phyloP scores from a whole-genome alignment of 2,113 vertebrate species.

The Campylomormyrus numenius region DNA sequence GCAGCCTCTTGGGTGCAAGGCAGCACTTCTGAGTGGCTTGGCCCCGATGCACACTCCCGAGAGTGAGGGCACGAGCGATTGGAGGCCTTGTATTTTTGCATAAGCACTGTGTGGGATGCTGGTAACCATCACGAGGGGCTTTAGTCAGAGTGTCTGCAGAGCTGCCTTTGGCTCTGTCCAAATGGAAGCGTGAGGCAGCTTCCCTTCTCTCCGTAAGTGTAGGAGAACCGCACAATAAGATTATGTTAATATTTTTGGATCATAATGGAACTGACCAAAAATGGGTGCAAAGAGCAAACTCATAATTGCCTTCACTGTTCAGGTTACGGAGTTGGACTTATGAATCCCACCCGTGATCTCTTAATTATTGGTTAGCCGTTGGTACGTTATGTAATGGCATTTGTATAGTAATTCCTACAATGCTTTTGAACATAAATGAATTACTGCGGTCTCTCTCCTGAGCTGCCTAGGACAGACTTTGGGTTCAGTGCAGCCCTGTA shows the following conservation, averaged over 20 bases:
- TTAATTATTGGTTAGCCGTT: neutral
- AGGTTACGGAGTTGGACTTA: neutral
- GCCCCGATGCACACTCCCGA: slow-evolving; percentile 27
- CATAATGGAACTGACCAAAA: neutral
- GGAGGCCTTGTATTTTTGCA: slow-evolving; percentile 43
- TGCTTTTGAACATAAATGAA: neutral
- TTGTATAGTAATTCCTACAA: slow-evolving; percentile 7
- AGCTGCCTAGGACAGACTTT: neutral
- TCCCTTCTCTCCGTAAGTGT: slow-evolving; percentile 16
- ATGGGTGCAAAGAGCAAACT: neutral
- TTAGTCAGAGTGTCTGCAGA: slow-evolving; percentile 22
- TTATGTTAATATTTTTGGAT: slow-evolving; percentile 20
- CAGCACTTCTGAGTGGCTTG: slow-evolving; percentile 31
- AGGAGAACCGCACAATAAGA: neutral
- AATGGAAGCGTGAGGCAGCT: slow-evolving; percentile 36
- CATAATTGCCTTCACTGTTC: neutral
- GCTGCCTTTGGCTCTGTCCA: slow-evolving; percentile 31
- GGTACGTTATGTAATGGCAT: slow-evolving; percentile 13
- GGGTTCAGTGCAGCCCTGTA: neutral
- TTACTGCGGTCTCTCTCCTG: neutral
- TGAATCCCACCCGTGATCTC: neutral
- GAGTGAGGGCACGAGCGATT: slow-evolving; percentile 32
- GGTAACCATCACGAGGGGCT: slow-evolving; percentile 30
- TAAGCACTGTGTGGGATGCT: slow-evolving; percentile 46
- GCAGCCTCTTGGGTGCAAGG: slow-evolving; percentile 11